Percentiles rank a stretch among this genome's conserved stretches.
These are phyloP conservation scores for Apamea anceps DNA, from an alignment of 2,888 invertebrate genomes.

Conservation along the genomic window DNA sequence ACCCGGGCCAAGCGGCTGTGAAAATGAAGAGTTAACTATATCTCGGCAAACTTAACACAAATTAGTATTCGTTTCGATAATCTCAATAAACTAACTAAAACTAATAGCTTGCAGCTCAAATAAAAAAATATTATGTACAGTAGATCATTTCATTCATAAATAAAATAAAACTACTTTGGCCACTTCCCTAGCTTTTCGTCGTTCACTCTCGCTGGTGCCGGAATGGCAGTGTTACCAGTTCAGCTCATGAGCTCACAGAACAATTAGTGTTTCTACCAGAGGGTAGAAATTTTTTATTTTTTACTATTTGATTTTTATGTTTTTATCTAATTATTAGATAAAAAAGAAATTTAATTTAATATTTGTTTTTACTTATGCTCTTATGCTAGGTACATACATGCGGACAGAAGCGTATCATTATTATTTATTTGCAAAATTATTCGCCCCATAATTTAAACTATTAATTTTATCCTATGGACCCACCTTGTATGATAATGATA, in stretches of 20 bases:
- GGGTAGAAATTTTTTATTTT: background rate
- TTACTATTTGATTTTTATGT: background rate
- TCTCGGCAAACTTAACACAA: constrained; percentile 34
- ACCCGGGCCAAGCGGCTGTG: constrained; percentile 79
- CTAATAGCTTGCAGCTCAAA: constrained; percentile 30
- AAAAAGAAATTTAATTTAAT: background rate
- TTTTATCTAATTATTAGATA: background rate
- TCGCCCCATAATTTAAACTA: background rate
- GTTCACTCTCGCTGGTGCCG: constrained; percentile 57
- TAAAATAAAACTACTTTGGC: constrained; percentile 71
- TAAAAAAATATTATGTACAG: constrained; percentile 63
- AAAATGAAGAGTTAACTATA: constrained; percentile 52
- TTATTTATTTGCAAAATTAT: background rate
- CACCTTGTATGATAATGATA: background rate
- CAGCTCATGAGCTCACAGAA: background rate
- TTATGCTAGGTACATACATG: background rate
- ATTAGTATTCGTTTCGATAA: constrained; percentile 38
- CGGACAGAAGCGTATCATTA: background rate
- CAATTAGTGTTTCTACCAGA: constrained; percentile 1
- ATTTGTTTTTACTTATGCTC: background rate
- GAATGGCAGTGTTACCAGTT: constrained; percentile 59
- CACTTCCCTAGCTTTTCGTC: constrained; percentile 57
- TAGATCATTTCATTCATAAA: constrained; percentile 76
- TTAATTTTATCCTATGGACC: background rate
- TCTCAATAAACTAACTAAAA: constrained; percentile 21